phyloP scores from a whole-genome alignment of 2,113 vertebrate genomes.

The Excalfactoria chinensis region DNA sequence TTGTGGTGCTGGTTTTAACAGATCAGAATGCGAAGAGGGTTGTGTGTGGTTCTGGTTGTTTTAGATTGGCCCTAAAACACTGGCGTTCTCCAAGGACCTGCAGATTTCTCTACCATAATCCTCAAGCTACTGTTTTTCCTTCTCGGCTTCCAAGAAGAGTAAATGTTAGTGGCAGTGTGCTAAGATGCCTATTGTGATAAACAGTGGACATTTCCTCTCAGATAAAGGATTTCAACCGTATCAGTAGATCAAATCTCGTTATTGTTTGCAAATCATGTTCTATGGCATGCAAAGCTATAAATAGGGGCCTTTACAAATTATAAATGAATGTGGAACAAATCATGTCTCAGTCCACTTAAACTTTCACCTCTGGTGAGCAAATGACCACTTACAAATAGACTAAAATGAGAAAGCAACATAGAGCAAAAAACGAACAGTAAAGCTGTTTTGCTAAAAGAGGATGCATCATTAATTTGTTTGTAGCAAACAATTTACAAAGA shows the following conservation, averaged over 20 bases:
- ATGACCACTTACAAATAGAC: slow-evolving; percentile 46
- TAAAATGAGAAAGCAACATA: not conserved
- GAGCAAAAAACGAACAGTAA: not conserved
- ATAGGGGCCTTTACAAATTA: not conserved
- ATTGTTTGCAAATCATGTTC: not conserved
- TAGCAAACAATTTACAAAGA: slow-evolving; percentile 48
- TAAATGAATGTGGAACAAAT: slow-evolving; percentile 1
- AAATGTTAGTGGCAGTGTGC: not conserved
- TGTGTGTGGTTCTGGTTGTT: not conserved
- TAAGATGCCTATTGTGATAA: not conserved
- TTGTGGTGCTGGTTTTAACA: not conserved
- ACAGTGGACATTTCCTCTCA: not conserved
- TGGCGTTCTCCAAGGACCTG: fast-evolving
- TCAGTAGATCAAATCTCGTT: not conserved
- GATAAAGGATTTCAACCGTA: not conserved
- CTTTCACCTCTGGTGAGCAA: slow-evolving; percentile 40
- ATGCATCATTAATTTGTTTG: slow-evolving; percentile 44
- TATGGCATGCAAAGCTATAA: not conserved
- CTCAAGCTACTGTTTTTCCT: not conserved
- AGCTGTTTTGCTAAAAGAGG: slow-evolving; percentile 23
- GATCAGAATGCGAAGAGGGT: not conserved
- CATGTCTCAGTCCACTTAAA: not conserved
- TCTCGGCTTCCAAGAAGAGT: not conserved
- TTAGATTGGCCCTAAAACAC: not conserved
- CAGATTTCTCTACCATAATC: not conserved